phyloP scores from a whole-genome alignment of 2,888 invertebrate species.

The Pheosia gnoma region DNA sequence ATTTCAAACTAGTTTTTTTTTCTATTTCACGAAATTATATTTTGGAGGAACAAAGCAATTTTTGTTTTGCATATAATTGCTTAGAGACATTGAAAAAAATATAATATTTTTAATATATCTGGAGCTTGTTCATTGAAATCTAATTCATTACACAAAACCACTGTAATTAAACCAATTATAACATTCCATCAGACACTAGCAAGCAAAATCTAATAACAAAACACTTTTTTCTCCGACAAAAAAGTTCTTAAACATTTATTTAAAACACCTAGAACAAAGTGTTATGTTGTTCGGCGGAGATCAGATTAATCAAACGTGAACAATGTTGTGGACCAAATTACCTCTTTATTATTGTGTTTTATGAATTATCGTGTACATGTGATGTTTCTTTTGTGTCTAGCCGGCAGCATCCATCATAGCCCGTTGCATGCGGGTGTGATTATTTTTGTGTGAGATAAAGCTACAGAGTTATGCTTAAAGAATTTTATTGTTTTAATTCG shows the following conservation, averaged over 20 bases:
- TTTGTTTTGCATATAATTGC: no score
- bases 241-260: constrained; percentile 30
- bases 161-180: constrained; percentile 9
- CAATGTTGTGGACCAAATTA: constrained; percentile 65
- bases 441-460: background rate
- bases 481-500: background rate
- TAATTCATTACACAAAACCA: background rate
- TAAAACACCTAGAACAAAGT: constrained; percentile 39
- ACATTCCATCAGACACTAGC: background rate
- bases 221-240: constrained; percentile 16
- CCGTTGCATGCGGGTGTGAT: constrained; percentile 48
- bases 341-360: constrained; percentile 72
- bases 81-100: background rate
- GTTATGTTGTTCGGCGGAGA: constrained; percentile 38
- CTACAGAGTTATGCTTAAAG: background rate
- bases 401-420: constrained; percentile 72
- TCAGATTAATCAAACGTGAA: constrained; percentile 61
- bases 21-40: no score
- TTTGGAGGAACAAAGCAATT: no score
- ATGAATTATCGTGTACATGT: constrained; percentile 76
- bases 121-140: background rate
- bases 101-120: background rate
- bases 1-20: no score
- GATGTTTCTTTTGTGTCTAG: constrained; percentile 67
- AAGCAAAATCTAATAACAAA: constrained; percentile 3